Base-by-base conservation (phyloP, 2,888 invertebrate genomes). In the Leptothorax acervorum region DNA sequence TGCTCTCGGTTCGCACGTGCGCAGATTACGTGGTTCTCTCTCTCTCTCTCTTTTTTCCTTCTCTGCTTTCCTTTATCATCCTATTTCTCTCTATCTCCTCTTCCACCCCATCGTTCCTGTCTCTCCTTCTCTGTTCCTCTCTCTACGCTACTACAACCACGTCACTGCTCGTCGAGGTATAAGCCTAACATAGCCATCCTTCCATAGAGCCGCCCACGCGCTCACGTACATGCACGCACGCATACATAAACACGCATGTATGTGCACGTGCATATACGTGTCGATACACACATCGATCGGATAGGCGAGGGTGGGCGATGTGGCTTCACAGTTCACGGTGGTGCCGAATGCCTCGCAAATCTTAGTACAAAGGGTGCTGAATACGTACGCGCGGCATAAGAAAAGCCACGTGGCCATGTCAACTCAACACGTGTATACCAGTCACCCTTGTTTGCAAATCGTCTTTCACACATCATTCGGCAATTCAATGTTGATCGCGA, bases 1-100 rank as follows among this genome's bases (percentile, higher is more conserved):
- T 93, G 88, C 88, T 86, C 68, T 85, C 70, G 85, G 78, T 88
- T 88, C 89, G 93, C 92, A 90, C 93, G 90, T 92, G 93, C 93
- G 93, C 93, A 93, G 89, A 87, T 87, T 84, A 82, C 45, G 23
- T 18, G 39, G 15, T 35, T 79, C 57, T 70, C 60, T 60, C 57
- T 70, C 70, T 66, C 62, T 60, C 18, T 35, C 48, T 35, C 35
- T 35, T 39, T 42, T 53, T 23, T 9, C n/a, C 18, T 39, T 23
- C 23, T 39, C 39, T 15, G 28, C 18, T 42, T 15, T 18, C 28
- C 39, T 84, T 11, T 75, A 31, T 35, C 57, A 68, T 57, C 31
- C 70, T 55, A 63, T 53, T 48, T 42, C 55, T 83, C 57, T 79
- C 42, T 11, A 31, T 60, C 39, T 48, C 51, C 76, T 15, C n/a